A percentile compares a stretch with the other conserved stretches of the same genome.
phyloP scores from a whole-genome alignment of 2,888 invertebrate genomes.

The Nipponacmea schrenckii region DNA sequence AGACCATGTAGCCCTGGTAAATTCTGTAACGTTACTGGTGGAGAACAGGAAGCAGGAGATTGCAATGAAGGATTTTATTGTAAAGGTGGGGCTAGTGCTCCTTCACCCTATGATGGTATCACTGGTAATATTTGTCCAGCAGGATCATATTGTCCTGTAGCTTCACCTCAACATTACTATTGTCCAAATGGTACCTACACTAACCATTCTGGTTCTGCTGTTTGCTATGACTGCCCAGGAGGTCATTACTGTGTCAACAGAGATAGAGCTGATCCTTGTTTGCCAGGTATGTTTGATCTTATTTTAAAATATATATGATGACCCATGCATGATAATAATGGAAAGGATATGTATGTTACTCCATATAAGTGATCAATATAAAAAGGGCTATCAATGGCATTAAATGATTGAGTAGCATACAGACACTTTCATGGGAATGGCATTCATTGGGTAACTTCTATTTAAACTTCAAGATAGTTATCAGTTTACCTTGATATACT shows the following conservation, averaged over 20 bases:
- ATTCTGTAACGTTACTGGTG: slow-evolving; percentile 58
- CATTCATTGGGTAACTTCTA: too few relatives aligned
- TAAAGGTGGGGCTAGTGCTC: slow-evolving; percentile 43
- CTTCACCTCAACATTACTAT: slow-evolving; percentile 51
- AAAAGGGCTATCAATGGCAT: too few relatives aligned
- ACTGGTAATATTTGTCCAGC: slow-evolving; percentile 63
- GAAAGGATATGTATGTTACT: slow-evolving; percentile 8
- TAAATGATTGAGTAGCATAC: neutral
- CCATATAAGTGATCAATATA: too few relatives aligned
- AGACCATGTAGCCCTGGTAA: slow-evolving; percentile 59
- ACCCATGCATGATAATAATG: neutral
- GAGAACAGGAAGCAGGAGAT: slow-evolving; percentile 48
- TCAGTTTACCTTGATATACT: neutral
- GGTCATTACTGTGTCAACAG: slow-evolving; percentile 60
- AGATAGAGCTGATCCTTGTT: slow-evolving; percentile 59
- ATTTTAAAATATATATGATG: neutral
- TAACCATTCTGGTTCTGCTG: slow-evolving; percentile 59
- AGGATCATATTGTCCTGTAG: slow-evolving; percentile 57
- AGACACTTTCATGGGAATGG: too few relatives aligned
- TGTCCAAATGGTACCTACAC: slow-evolving; percentile 65
- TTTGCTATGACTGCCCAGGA: slow-evolving; percentile 61
- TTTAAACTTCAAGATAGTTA: too few relatives aligned
- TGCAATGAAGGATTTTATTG: slow-evolving; percentile 63
- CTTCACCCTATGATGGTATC: slow-evolving; percentile 54
- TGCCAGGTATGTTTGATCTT: slow-evolving; percentile 28